Conservation (phyloP, 2,113 vertebrate species). For the Leptodactylus fuscus region DNA sequence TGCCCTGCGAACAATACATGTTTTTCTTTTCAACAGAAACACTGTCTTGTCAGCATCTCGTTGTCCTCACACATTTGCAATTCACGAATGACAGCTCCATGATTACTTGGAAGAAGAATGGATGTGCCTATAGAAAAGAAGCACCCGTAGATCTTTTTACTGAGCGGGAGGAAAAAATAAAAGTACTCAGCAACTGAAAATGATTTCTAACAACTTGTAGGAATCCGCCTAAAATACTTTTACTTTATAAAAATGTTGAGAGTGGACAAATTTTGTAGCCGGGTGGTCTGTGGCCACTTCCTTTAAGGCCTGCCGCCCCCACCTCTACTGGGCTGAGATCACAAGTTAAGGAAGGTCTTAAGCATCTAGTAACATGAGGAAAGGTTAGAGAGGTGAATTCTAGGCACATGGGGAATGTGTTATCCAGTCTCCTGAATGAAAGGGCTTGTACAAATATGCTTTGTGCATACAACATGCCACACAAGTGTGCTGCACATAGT, state of each 20-base stretch:
- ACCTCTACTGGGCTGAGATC: conserved; percentile 11
- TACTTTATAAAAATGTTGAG: background rate
- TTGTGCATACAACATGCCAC: conserved; percentile 34
- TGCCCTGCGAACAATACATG: conserved; percentile 54
- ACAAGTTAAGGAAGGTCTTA: conserved; percentile 30
- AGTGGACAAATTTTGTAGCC: background rate
- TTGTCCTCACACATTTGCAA: conserved; percentile 54
- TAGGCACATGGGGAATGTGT: conserved; percentile 29
- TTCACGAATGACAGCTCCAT: conserved; percentile 53
- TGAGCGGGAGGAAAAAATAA: conserved; percentile 12
- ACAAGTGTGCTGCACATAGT: conserved; percentile 5
- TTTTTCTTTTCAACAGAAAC: conserved; percentile 58
- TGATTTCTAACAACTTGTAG: conserved; percentile 22
- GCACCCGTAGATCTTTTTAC: conserved; percentile 28
- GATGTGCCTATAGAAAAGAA: conserved; percentile 51
- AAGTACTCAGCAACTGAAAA: conserved; percentile 12
- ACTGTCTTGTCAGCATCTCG: conserved; percentile 44
- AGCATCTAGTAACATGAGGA: conserved; percentile 13
- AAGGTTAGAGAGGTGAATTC: conserved; percentile 33
- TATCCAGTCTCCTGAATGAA: conserved; percentile 22
- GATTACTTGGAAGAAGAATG: conserved; percentile 51
- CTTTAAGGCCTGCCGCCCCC: background rate
- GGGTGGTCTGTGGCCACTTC: conserved; percentile 1
- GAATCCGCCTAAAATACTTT: background rate
- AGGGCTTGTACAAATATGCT: conserved; percentile 51